Evolutionary conservation across 2,888 invertebrate species (phyloP), one percentile per base, ranked within the genome.

Genomic region (Drosophila rellima): DNA sequence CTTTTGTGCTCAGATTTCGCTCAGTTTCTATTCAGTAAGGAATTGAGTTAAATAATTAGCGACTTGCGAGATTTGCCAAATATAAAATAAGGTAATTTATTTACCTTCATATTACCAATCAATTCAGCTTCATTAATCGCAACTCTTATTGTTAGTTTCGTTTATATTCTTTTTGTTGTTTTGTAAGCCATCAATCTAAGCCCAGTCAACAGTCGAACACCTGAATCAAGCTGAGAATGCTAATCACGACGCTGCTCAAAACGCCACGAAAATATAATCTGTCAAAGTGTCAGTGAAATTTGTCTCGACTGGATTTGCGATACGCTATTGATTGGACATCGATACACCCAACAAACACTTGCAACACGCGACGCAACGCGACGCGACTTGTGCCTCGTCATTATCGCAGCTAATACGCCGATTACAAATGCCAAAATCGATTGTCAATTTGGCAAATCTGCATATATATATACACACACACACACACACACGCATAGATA

Each of bases 211-310:
- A 71, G 48, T 62, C 60, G 23, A 62, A 13, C 17, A 10, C n/a
- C 37, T 8, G 47, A 33, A 40, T 52, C 39, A 44, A 44, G 40
- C 56, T 11, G 44, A 37, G 60, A 57, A 68, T 64, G 71, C 61
- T 72, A 76, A 76, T 73, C 76, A 65, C 59, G 44, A n/a, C 17
- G 15, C 63, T 57, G 65, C 51, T 44, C 17, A 17, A 33, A 60
- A 45, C 64, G 61, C 61, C 55, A 63, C 48, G 69, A 66, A 78
- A 70, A 71, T 70, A 79, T 78, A 76, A 83, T 82, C 83, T 86
- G 83, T 83, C 83, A 80, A 86, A 69, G 72, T 83, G 82, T 85
- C 82, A 73, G 72, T 60, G 61, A 68, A 80, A 75, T 74, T 69
- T 85, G 82, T 78, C 85, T 55, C 72, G 70, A 40, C 47, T 55